A percentile compares a stretch with the other conserved stretches of the same genome.
Evolutionary conservation across 2,888 invertebrate genomes (phyloP).

Genomic region (Zaprionus obscuricornis): DNA sequence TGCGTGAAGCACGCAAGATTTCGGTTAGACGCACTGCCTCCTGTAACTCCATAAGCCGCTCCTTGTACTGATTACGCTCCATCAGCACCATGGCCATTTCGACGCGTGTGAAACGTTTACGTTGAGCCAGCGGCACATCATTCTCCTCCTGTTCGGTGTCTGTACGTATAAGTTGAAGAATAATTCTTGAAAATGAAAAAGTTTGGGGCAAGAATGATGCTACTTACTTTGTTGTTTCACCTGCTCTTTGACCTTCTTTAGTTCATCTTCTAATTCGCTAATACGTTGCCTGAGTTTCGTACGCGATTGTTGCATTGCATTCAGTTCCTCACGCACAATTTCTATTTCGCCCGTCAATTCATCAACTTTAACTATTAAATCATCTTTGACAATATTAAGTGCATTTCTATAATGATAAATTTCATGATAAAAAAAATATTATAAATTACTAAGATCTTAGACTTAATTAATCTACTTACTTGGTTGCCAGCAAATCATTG

Average conservation of each 20-base stretch:
- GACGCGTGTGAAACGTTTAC: slow-evolving; percentile 98
- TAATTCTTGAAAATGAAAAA: neutral
- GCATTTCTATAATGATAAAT: slow-evolving; percentile 90
- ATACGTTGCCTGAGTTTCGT: slow-evolving; percentile 92
- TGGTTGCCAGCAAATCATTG: slow-evolving; percentile 98
- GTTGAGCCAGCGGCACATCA: slow-evolving; percentile 97
- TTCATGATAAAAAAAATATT: neutral
- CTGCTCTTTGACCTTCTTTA: slow-evolving; percentile 90
- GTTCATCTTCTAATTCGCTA: slow-evolving; percentile 93
- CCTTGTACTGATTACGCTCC: slow-evolving; percentile 96
- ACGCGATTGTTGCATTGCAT: slow-evolving; percentile 92
- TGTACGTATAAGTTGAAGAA: slow-evolving; percentile 35
- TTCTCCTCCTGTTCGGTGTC: slow-evolving; percentile 87
- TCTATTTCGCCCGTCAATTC: slow-evolving; percentile 96
- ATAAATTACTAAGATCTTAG: no score
- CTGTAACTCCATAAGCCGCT: slow-evolving; percentile 98
- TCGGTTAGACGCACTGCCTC: slow-evolving; percentile 99
- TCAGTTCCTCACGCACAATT: slow-evolving; percentile 96
- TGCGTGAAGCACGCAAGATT: slow-evolving; percentile 93
- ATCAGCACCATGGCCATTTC: slow-evolving; percentile 99
- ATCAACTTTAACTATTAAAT: slow-evolving; percentile 98
- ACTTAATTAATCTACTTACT: slow-evolving; percentile 86
- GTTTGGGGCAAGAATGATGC: no score
- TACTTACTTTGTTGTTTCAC: slow-evolving; percentile 83
- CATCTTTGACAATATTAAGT: slow-evolving; percentile 99